Evolutionary conservation across 2,113 vertebrate species (phyloP).

Genomic region (Hippocampus comes): DNA sequence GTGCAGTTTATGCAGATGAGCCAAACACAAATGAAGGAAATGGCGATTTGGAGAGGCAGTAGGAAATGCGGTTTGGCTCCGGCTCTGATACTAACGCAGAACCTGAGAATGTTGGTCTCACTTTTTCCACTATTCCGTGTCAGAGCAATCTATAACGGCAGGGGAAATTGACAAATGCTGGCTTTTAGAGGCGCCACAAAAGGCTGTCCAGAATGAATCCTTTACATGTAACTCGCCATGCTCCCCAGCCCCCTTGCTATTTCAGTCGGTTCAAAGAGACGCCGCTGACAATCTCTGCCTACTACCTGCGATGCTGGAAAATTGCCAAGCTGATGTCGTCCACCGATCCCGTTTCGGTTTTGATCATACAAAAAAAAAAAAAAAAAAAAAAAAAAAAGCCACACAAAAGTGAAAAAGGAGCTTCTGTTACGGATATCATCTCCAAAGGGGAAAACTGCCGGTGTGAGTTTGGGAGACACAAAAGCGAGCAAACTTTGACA

Average conservation of each 20-base stretch:
- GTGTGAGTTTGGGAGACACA: no score
- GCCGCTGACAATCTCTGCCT: background rate
- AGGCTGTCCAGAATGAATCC: background rate
- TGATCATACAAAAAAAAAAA: no score
- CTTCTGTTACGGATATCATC: no score
- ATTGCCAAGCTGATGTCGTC: no score
- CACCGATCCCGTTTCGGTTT: no score
- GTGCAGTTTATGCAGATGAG: background rate
- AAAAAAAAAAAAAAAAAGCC: no score
- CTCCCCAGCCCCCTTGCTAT: background rate
- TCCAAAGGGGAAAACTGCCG: no score
- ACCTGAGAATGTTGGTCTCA: background rate
- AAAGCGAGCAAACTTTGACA: no score
- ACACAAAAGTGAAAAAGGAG: no score
- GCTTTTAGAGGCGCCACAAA: background rate
- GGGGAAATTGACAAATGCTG: background rate
- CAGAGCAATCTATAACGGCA: background rate
- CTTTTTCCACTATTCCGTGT: background rate
- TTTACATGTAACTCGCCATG: conserved; percentile 1
- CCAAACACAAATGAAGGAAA: background rate
- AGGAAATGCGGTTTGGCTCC: background rate
- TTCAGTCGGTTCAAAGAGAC: conserved; percentile 10
- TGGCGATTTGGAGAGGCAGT: background rate
- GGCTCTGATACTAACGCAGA: background rate
- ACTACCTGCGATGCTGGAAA: no score